Percentiles rank a stretch among this genome's conserved stretches.
phyloP scores from a whole-genome alignment of 2,113 vertebrate genomes.

The Mystacornis crossleyi region DNA sequence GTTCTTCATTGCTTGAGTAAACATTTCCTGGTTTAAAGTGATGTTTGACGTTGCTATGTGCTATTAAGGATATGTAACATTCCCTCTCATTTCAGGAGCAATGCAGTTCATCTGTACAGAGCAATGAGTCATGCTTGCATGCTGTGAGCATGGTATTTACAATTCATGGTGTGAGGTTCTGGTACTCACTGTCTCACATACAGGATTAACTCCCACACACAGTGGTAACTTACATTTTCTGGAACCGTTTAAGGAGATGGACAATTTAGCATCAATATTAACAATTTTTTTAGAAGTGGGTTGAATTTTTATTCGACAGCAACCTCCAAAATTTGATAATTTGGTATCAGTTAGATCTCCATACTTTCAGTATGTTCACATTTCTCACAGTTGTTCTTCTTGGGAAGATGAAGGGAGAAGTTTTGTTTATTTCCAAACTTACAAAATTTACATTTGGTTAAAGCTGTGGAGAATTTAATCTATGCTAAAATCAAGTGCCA shows the following conservation, averaged over 20 bases:
- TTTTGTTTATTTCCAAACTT: background rate
- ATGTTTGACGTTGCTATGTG: background rate
- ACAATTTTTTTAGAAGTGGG: background rate
- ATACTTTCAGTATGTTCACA: background rate
- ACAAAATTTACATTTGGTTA: background rate
- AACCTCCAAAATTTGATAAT: background rate
- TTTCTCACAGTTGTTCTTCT: background rate
- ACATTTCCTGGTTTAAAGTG: background rate
- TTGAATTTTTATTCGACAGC: background rate
- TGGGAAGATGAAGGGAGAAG: background rate
- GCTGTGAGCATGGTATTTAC: background rate
- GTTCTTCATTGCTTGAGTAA: background rate
- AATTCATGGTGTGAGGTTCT: background rate
- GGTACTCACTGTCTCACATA: background rate
- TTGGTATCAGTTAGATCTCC: background rate
- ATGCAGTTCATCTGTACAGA: background rate
- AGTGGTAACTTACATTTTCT: background rate
- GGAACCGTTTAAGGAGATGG: background rate
- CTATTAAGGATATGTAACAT: background rate
- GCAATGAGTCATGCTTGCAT: background rate
- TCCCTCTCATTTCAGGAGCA: background rate
- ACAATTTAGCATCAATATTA: conserved; percentile 18
- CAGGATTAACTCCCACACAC: background rate
- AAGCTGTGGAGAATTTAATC: background rate
- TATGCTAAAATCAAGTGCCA: background rate